phyloP scores from a whole-genome alignment of 35 echinoderm and acorn worm genomes.

The Eucidaris tribuloides region DNA sequence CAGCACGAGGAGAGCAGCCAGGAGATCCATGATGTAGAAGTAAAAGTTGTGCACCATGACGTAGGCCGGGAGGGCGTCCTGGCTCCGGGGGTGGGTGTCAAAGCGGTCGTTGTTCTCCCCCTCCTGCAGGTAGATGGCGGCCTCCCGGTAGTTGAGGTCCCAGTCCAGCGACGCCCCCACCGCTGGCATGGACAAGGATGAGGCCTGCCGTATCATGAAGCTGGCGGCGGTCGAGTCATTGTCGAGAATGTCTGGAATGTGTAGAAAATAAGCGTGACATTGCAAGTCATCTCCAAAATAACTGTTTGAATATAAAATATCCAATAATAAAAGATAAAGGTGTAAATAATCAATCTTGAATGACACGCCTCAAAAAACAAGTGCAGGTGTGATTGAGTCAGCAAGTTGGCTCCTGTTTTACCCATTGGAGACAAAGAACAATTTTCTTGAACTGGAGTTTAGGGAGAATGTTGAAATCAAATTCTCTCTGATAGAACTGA shows the following conservation, averaged over 20 bases:
- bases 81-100: slow-evolving; percentile 73
- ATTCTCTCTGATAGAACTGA: no score
- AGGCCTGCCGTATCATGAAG: not conserved
- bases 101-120: slow-evolving; percentile 89
- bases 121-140: slow-evolving; percentile 88
- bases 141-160: slow-evolving; percentile 92
- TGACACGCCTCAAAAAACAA: no score
- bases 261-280: no score
- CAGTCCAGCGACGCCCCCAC: slow-evolving; percentile 24
- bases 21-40: slow-evolving; percentile 79
- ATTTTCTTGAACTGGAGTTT: no score
- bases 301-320: no score
- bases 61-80: slow-evolving; percentile 83
- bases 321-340: no score
- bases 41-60: slow-evolving; percentile 85
- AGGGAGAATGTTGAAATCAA: no score
- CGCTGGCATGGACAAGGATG: not conserved
- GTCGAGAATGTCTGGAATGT: not conserved
- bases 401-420: no score
- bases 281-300: no score
- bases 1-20: slow-evolving; percentile 66
- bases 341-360: no score
- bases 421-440: no score
- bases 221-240: slow-evolving; percentile 10
- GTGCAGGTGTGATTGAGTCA: no score